Base-by-base conservation (phyloP, 2,797 vertebrate species). In the Sciurus vulgaris region DNA sequence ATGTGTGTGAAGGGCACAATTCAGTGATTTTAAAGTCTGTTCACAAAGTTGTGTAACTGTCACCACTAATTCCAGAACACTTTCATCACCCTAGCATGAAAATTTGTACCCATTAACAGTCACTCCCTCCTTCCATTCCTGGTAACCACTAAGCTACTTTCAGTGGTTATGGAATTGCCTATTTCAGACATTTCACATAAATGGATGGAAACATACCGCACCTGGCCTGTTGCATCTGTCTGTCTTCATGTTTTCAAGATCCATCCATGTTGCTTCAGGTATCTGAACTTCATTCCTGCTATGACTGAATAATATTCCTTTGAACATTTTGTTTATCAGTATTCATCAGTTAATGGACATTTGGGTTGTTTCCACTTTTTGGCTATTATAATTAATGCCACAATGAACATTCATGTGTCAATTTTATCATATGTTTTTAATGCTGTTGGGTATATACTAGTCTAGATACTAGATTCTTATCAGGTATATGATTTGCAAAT, bases 391-490 rank as follows among this genome's bases (percentile, higher is more conserved):
- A 74, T 91, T 61, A 94, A 59, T 92, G 67, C 44, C 67, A 51
- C 4, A 83, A 49, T 94, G 17, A 84, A 83, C 81, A 85, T 81
- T 88, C 61, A 82, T 51, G 41, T 56, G 11, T 47, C 67, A 47
- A 54, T 92, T 96, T 95, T 96, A n/a, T 61, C 65, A 30, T 54
- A 24, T 77, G 10, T 78, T 93, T 91, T 93, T 13, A 24, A 59
- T 94, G 70, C 44, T 82, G 22, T 76, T 77, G 41, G 24, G 15
- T 56, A 22, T 56, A 22, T 56, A 56, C 20, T 56, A 22, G 54
- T 56, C 6, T 56, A 56, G 20, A 56, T 56, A 56, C 54, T 22
- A 56, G 54, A 22, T 20, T 56, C 54, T 56, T 22, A 56, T 22
- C 54, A 56, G 54, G 54, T 54, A 20, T 54, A 20, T 20, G 5